Conservation (phyloP, 2,888 invertebrate genomes). For the Ellobium chinense region DNA sequence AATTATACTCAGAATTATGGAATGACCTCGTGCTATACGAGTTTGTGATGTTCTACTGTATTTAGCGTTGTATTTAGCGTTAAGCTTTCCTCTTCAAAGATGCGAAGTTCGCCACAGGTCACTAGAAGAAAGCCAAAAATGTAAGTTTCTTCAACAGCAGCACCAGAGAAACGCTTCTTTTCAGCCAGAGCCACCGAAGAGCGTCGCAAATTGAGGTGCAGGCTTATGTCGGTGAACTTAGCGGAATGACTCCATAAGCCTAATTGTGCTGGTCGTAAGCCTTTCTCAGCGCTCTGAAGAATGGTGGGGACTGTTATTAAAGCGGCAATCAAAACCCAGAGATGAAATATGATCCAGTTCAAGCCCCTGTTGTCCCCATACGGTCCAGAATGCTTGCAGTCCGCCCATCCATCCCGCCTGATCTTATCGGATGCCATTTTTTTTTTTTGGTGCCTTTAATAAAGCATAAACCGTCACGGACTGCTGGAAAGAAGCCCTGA, state of each 20-base stretch:
- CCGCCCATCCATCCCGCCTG: neutral
- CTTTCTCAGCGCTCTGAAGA: neutral
- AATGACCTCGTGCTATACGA: too few relatives aligned
- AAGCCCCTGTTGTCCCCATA: neutral
- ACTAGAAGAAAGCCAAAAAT: too few relatives aligned
- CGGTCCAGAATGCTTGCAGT: neutral
- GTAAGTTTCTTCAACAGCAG: too few relatives aligned
- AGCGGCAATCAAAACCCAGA: neutral
- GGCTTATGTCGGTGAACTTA: neutral
- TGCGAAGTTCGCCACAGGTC: too few relatives aligned
- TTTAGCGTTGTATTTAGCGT: too few relatives aligned
- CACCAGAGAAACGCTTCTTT: too few relatives aligned
- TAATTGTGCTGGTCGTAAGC: constrained; percentile 1
- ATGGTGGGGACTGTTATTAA: constrained; percentile 8
- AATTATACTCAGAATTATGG: too few relatives aligned
- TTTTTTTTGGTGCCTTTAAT: neutral
- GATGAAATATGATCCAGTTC: neutral
- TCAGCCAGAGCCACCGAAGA: too few relatives aligned
- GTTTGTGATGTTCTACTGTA: too few relatives aligned
- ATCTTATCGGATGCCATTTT: constrained; percentile 2
- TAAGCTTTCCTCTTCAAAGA: too few relatives aligned
- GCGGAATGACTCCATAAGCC: neutral
- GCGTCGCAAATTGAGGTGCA: too few relatives aligned
- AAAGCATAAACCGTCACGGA: neutral
- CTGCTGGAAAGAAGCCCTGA: neutral